Conservation (phyloP, 2,797 vertebrate genomes). For the Leptodactylus fallax region DNA sequence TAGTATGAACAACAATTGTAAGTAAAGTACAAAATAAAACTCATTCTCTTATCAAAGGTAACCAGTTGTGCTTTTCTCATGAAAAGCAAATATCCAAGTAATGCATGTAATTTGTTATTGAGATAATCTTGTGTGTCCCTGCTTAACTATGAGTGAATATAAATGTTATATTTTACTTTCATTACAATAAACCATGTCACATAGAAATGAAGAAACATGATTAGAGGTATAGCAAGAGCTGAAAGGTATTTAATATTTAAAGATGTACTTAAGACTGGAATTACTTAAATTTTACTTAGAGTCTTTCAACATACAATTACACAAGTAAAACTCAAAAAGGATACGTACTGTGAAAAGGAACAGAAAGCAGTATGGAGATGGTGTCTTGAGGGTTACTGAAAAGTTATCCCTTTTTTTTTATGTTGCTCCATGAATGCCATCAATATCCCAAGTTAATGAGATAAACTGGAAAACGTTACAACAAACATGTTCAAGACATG, state of each 20-base stretch:
- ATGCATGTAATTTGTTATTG: slow-evolving; percentile 38
- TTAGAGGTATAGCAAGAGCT: background rate
- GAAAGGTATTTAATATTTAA: background rate
- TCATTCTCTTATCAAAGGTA: slow-evolving; percentile 43
- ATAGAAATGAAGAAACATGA: background rate
- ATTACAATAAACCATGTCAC: background rate
- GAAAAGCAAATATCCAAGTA: slow-evolving; percentile 24
- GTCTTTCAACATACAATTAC: no score
- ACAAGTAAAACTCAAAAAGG: no score
- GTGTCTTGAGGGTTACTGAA: no score
- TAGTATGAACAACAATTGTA: slow-evolving; percentile 40
- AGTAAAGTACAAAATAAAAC: slow-evolving; percentile 30
- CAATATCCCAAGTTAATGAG: no score
- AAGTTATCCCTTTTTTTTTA: no score
- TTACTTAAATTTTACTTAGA: background rate
- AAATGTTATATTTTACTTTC: slow-evolving; percentile 28
- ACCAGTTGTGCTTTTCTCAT: slow-evolving; percentile 14
- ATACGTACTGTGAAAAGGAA: no score
- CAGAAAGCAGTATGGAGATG: no score
- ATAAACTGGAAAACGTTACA: no score
- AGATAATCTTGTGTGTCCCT: slow-evolving; percentile 24
- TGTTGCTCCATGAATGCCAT: no score
- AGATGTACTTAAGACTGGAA: background rate
- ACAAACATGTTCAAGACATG: no score
- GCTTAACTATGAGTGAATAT: slow-evolving; percentile 3